Conservation (phyloP, 2,888 invertebrate genomes). For the Macaria liturata region DNA sequence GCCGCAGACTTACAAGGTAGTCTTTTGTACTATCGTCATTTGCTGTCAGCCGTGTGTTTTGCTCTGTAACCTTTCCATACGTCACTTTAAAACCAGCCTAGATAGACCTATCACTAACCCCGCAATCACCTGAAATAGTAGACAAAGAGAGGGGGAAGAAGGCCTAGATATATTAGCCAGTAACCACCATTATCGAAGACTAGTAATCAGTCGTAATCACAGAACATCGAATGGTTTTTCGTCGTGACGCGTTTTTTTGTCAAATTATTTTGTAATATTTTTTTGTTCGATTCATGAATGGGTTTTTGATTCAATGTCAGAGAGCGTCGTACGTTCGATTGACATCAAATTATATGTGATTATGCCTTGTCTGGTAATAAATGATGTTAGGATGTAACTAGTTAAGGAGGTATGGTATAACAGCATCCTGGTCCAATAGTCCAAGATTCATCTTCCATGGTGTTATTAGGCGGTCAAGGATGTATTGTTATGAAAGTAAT, state of each 20-base stretch:
- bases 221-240: slow-evolving; percentile 67
- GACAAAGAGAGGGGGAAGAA: slow-evolving; percentile 41
- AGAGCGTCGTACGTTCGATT: slow-evolving; percentile 70
- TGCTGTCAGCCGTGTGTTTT: slow-evolving; percentile 66
- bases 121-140: slow-evolving; percentile 27
- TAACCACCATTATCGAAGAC: slow-evolving; percentile 67
- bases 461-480: slow-evolving; percentile 18
- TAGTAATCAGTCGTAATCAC: slow-evolving; percentile 76
- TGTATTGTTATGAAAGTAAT: slow-evolving; percentile 22
- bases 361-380: slow-evolving; percentile 47
- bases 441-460: slow-evolving; percentile 28
- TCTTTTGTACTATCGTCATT: slow-evolving; percentile 75
- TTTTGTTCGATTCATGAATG: slow-evolving; percentile 51
- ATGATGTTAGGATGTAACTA: slow-evolving; percentile 48
- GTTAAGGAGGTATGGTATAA: slow-evolving; percentile 36
- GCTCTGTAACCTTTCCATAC: slow-evolving; percentile 63
- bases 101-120: slow-evolving; percentile 36
- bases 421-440: slow-evolving; percentile 50
- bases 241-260: slow-evolving; percentile 66
- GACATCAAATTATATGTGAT: slow-evolving; percentile 72
- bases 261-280: slow-evolving; percentile 61
- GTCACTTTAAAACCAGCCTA: slow-evolving; percentile 43
- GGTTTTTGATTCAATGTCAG: slow-evolving; percentile 72
- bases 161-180: slow-evolving; percentile 47
- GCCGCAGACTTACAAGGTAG: slow-evolving; percentile 77